These are phyloP conservation scores for Hafferia zeledoni DNA, from an alignment of 2,797 vertebrate genomes.

Conservation along the genomic window DNA sequence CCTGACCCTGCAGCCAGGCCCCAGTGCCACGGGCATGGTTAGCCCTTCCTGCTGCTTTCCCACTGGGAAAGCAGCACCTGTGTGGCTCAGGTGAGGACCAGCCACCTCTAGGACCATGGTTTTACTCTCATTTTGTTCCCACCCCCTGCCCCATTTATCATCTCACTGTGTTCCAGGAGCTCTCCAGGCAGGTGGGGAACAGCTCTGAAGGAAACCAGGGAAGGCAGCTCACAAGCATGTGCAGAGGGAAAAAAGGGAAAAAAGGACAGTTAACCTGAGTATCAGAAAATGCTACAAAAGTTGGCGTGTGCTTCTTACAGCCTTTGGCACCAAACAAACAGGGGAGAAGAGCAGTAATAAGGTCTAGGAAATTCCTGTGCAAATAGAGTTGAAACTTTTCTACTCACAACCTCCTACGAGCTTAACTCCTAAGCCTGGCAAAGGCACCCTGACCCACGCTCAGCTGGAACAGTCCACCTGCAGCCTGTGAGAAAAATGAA, in stretches of 20 bases:
- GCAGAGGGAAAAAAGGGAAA: background rate
- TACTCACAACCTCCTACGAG: background rate
- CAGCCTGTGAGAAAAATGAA: background rate
- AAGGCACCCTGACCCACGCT: background rate
- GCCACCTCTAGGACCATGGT: fast-evolving
- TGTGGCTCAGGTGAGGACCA: fast-evolving
- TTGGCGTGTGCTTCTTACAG: conserved; percentile 9
- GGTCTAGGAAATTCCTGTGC: background rate
- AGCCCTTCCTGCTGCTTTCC: background rate
- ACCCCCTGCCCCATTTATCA: background rate
- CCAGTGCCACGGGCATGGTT: fast-evolving
- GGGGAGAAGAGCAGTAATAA: conserved; percentile 9
- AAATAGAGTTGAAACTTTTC: background rate
- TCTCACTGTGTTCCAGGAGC: background rate
- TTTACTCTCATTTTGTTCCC: background rate
- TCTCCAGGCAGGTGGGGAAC: background rate
- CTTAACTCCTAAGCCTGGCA: background rate
- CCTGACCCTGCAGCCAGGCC: background rate
- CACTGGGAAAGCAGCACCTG: background rate
- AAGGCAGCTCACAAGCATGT: background rate
- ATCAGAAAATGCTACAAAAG: conserved; percentile 67
- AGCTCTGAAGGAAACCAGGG: background rate
- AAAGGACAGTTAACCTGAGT: conserved; percentile 70
- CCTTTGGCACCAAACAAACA: conserved; percentile 70
- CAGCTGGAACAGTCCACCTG: background rate